Conservation (phyloP, 2,797 vertebrate genomes). For the Acipenser transmontanus region DNA sequence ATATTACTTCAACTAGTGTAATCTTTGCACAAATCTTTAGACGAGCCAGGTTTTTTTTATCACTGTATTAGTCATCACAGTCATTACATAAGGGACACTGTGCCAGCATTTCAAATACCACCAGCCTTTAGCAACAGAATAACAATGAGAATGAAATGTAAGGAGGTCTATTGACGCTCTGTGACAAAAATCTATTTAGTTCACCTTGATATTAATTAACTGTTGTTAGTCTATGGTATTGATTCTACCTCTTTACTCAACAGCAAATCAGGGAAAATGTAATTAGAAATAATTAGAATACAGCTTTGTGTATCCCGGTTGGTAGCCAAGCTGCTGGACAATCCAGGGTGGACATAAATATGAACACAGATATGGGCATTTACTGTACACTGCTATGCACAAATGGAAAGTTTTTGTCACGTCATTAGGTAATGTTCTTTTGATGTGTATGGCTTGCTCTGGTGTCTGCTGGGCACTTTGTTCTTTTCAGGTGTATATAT, state of each 20-base stretch:
- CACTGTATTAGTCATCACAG: slow-evolving; percentile 42
- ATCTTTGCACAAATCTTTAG: slow-evolving; percentile 22
- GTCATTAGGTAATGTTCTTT: not conserved
- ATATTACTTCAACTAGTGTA: slow-evolving; percentile 29
- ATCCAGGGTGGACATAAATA: not conserved
- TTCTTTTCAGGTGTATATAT: slow-evolving; percentile 7
- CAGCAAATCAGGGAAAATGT: slow-evolving; percentile 27
- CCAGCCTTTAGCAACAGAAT: slow-evolving; percentile 44
- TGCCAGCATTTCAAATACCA: slow-evolving; percentile 47
- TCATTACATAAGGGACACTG: slow-evolving; percentile 54
- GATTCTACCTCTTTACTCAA: slow-evolving; percentile 33
- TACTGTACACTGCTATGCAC: slow-evolving; percentile 27
- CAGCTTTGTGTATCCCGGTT: slow-evolving; percentile 11
- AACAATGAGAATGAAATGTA: slow-evolving; percentile 43
- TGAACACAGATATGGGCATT: not conserved
- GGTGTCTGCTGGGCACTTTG: slow-evolving; percentile 20
- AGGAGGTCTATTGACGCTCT: slow-evolving; percentile 21
- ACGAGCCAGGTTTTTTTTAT: slow-evolving; percentile 45
- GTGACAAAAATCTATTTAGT: slow-evolving; percentile 34
- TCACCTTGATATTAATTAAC: slow-evolving; percentile 40
- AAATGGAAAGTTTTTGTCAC: not conserved
- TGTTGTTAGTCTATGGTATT: slow-evolving; percentile 34
- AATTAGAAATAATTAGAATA: slow-evolving; percentile 28
- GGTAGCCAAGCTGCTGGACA: slow-evolving; percentile 1
- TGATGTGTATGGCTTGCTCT: slow-evolving; percentile 21